These are phyloP conservation scores for Fratercula arctica DNA, from an alignment of 2,797 vertebrate species.

Conservation along the genomic window DNA sequence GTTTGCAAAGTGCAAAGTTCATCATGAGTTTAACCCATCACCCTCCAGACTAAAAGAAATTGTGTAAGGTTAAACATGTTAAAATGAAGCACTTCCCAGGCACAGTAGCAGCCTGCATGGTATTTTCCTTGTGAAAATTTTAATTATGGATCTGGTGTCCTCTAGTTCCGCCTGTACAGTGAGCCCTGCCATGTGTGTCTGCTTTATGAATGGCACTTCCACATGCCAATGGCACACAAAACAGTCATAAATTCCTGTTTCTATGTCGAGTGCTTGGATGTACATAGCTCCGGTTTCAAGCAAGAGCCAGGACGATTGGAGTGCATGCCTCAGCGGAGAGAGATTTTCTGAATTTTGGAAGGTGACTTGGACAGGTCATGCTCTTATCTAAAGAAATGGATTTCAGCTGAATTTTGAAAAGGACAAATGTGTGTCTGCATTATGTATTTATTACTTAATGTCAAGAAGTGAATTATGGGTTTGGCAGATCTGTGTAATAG, in stretches of 20 bases:
- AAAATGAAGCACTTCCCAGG: neutral
- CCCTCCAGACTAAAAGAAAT: neutral
- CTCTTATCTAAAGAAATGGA: slow-evolving; percentile 40
- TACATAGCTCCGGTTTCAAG: neutral
- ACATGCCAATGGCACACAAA: neutral
- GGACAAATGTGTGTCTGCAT: slow-evolving; percentile 48
- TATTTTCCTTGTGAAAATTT: neutral
- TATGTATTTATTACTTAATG: slow-evolving; percentile 63
- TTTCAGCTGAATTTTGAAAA: slow-evolving; percentile 49
- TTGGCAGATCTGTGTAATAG: slow-evolving; percentile 39
- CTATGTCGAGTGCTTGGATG: neutral
- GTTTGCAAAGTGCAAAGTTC: neutral
- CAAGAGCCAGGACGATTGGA: neutral
- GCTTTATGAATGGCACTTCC: slow-evolving; percentile 4
- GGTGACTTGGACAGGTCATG: slow-evolving; percentile 14
- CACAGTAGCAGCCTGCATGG: neutral
- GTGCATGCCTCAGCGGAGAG: neutral
- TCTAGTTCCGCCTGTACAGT: neutral
- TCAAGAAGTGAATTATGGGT: slow-evolving; percentile 51
- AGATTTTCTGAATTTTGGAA: slow-evolving; percentile 5
- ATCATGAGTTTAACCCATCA: neutral
- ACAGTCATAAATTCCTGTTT: neutral
- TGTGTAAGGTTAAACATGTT: neutral
- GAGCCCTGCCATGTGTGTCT: neutral
- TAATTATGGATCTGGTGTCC: neutral